phyloP scores from a whole-genome alignment of 1,140 invertebrate species.

The Anastatus disparis region DNA sequence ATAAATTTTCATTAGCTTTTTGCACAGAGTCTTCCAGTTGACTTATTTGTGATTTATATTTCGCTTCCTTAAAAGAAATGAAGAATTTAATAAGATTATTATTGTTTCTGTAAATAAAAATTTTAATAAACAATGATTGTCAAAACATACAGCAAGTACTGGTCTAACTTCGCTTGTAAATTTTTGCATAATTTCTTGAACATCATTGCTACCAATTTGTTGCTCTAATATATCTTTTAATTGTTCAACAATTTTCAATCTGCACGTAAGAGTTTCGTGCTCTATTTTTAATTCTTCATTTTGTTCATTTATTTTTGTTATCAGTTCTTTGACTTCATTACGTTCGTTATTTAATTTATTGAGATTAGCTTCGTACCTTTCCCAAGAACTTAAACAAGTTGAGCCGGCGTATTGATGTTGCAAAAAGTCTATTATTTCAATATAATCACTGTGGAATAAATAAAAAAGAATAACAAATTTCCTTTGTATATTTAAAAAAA shows the following conservation, averaged over 20 bases:
- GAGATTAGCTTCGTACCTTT: constrained; percentile 48
- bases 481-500: background rate
- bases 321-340: constrained; percentile 52
- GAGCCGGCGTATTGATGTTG: constrained; percentile 57
- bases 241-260: constrained; percentile 56
- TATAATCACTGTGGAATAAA: constrained; percentile 42
- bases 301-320: constrained; percentile 48
- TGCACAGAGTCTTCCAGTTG: constrained; percentile 54
- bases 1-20: constrained; percentile 44
- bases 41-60: constrained; percentile 51
- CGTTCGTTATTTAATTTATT: constrained; percentile 49
- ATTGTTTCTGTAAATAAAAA: no score
- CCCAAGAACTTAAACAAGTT: constrained; percentile 52
- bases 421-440: constrained; percentile 54
- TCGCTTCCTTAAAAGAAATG: constrained; percentile 50
- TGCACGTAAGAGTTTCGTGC: constrained; percentile 50
- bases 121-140: no score
- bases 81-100: background rate
- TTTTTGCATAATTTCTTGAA: constrained; percentile 51
- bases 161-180: constrained; percentile 56
- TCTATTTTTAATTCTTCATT: constrained; percentile 47
- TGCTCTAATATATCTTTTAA: constrained; percentile 59
- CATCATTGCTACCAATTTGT: constrained; percentile 52
- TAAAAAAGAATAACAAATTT: background rate
- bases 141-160: constrained; percentile 49